These are phyloP conservation scores for Magallana nippona DNA, from an alignment of 2,888 invertebrate species.

Conservation along the genomic window DNA sequence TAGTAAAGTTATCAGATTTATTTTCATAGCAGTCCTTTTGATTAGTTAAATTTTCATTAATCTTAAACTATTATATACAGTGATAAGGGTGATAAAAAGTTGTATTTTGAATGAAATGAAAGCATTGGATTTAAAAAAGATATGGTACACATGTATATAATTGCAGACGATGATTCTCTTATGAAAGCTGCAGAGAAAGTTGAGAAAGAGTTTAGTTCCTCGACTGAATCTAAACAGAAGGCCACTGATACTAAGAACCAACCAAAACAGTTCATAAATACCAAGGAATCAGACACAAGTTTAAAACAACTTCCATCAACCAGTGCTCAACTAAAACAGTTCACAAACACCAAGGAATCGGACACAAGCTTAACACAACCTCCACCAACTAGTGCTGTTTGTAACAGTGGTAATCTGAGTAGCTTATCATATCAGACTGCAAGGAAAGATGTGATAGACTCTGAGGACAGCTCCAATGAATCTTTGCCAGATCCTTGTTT, in stretches of 20 bases:
- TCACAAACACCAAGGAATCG: background rate
- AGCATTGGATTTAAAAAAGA: background rate
- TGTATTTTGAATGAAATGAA: too few relatives aligned
- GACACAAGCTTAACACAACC: background rate
- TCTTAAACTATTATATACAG: too few relatives aligned
- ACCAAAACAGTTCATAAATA: background rate
- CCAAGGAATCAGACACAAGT: background rate
- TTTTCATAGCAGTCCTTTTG: too few relatives aligned
- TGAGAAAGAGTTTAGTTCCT: background rate
- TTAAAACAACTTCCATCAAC: background rate
- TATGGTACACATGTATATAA: background rate
- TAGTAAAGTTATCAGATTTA: too few relatives aligned
- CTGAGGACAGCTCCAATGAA: background rate
- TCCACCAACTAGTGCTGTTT: background rate
- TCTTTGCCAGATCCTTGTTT: background rate
- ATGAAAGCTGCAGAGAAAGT: background rate
- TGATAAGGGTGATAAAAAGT: too few relatives aligned
- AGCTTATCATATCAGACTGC: background rate
- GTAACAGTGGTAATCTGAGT: background rate
- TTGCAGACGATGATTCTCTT: background rate
- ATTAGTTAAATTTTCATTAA: too few relatives aligned
- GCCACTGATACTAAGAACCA: background rate
- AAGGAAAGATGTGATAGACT: constrained; percentile 2
- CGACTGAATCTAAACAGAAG: background rate
- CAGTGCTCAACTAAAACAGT: background rate